phyloP scores from a whole-genome alignment of 2,888 invertebrate species.

The Pocota personata region DNA sequence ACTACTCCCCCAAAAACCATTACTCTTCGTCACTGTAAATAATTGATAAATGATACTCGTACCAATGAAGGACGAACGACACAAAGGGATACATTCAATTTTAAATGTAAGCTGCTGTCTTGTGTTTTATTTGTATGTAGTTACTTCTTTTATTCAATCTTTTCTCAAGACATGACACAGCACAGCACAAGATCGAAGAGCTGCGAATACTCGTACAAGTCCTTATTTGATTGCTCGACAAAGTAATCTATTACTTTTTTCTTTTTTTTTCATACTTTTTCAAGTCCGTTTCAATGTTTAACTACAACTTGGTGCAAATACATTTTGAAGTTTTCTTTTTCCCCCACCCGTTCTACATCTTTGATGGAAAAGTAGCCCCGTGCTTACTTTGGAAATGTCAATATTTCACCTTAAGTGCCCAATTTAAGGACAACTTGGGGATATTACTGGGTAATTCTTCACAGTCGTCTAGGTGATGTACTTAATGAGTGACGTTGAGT shows the following conservation, averaged over 20 bases:
- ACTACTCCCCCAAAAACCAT: slow-evolving; percentile 58
- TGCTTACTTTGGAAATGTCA: slow-evolving; percentile 51
- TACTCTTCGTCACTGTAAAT: slow-evolving; percentile 73
- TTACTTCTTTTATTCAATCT: not conserved
- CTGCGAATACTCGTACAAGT: not conserved
- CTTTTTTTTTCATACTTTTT: slow-evolving; percentile 17
- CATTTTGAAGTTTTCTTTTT: not conserved
- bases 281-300: slow-evolving; percentile 51
- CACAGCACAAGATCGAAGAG: not conserved
- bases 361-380: too few relatives aligned
- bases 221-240: slow-evolving; percentile 49
- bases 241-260: slow-evolving; percentile 26
- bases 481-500: slow-evolving; percentile 73
- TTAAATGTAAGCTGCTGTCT: slow-evolving; percentile 25
- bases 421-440: slow-evolving; percentile 69
- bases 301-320: slow-evolving; percentile 7
- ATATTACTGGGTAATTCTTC: slow-evolving; percentile 70
- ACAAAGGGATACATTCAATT: slow-evolving; percentile 48
- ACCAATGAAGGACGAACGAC: slow-evolving; percentile 67
- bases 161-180: slow-evolving; percentile 8
- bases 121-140: not conserved
- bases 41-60: slow-evolving; percentile 74
- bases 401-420: slow-evolving; percentile 73
- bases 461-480: slow-evolving; percentile 72
- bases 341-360: too few relatives aligned